These are phyloP conservation scores for Drosophila nasuta DNA, from an alignment of 1,140 invertebrate species.

Conservation along the genomic window DNA sequence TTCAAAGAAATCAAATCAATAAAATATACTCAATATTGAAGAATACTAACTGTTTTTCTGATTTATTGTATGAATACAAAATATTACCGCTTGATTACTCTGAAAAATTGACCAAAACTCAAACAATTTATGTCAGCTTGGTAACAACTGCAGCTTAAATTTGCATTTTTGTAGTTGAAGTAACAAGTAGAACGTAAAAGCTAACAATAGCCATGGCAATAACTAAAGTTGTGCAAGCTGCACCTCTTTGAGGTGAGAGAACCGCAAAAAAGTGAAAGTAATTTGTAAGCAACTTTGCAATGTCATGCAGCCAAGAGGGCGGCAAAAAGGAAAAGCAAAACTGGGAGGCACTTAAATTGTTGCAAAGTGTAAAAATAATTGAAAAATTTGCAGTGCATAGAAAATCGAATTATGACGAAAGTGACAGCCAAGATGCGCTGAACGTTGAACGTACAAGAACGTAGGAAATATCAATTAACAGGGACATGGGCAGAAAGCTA, in stretches of 20 bases:
- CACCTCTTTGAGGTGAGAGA: slow-evolving; percentile 37
- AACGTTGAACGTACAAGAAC: slow-evolving; percentile 5
- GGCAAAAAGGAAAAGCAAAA: neutral
- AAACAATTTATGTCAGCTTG: too few relatives aligned
- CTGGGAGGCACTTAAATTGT: slow-evolving; percentile 30
- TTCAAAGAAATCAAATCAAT: too few relatives aligned
- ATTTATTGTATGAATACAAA: too few relatives aligned
- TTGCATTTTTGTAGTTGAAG: slow-evolving; percentile 65
- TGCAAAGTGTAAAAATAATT: slow-evolving; percentile 66
- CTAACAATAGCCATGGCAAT: too few relatives aligned
- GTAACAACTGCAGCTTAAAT: slow-evolving; percentile 67
- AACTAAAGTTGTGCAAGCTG: slow-evolving; percentile 55
- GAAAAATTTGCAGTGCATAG: slow-evolving; percentile 71
- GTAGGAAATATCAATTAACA: slow-evolving; percentile 76
- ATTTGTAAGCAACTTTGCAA: slow-evolving; percentile 67
- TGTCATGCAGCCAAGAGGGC: slow-evolving; percentile 17
- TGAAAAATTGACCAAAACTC: too few relatives aligned
- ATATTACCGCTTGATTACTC: too few relatives aligned
- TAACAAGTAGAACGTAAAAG: slow-evolving; percentile 22
- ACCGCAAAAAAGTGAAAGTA: slow-evolving; percentile 53
- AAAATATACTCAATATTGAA: too few relatives aligned
- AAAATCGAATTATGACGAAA: slow-evolving; percentile 78
- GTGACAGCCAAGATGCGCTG: slow-evolving; percentile 54
- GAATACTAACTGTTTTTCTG: too few relatives aligned
- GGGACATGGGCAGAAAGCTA: slow-evolving; percentile 67